Conservation (phyloP, 30 jellyfish, hydroid and myxozoan genomes). For the Aurelia sp. region DNA sequence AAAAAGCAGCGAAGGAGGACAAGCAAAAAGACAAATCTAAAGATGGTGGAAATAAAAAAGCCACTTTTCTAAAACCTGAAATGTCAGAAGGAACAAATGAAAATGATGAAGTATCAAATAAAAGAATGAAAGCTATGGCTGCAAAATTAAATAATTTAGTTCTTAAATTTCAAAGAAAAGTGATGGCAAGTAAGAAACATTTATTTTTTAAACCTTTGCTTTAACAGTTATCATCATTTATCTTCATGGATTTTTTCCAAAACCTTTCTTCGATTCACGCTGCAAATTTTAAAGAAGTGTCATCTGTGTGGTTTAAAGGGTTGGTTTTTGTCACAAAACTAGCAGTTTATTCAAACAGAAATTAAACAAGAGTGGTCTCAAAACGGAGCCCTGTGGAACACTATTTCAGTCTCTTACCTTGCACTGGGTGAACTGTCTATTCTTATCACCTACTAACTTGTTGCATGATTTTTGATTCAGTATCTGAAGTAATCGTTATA, state of each 20-base stretch:
- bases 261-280: neutral
- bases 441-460: too few species aligned
- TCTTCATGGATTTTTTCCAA: neutral
- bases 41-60: conserved; percentile 11
- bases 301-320: too few species aligned
- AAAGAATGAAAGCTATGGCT: conserved; percentile 96
- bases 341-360: too few species aligned
- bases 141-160: conserved; percentile 86
- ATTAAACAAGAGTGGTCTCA: too few species aligned
- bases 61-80: neutral
- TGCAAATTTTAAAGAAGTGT: too few species aligned
- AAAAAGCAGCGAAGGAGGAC: conserved; percentile 85
- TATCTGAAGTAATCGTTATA: too few species aligned
- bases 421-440: too few species aligned
- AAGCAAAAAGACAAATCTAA: conserved; percentile 24
- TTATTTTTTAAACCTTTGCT: neutral
- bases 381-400: too few species aligned
- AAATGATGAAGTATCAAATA: conserved; percentile 82
- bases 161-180: conserved; percentile 84
- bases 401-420: too few species aligned
- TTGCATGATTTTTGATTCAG: too few species aligned
- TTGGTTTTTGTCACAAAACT: too few species aligned
- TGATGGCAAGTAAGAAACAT: conserved; percentile 83
- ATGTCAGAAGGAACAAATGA: conserved; percentile 67
- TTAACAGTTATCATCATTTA: too few species aligned